A percentile compares a stretch with the other conserved stretches of the same genome.
Conservation (phyloP, 2,113 vertebrate species). For the Thalassoma bifasciatum region DNA sequence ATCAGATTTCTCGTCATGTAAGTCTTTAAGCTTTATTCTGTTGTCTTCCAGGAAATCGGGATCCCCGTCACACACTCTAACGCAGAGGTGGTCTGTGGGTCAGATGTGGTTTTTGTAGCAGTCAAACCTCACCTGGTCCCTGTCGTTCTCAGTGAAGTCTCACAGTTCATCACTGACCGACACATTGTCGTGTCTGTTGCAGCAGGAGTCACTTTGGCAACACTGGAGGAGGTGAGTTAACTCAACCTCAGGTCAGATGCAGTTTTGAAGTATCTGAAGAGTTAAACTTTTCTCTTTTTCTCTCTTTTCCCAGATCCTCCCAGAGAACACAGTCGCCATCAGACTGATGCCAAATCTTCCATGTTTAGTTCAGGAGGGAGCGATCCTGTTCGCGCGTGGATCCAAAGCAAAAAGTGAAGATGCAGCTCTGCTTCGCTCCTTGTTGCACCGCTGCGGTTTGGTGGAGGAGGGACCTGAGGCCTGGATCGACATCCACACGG, state of each 20-base stretch:
- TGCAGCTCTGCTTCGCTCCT: constrained; percentile 75
- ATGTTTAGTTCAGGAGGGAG: constrained; percentile 91
- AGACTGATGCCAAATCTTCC: constrained; percentile 94
- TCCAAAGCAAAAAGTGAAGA: constrained; percentile 68
- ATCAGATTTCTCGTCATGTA: neutral
- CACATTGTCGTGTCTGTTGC: constrained; percentile 91
- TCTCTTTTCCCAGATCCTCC: constrained; percentile 83
- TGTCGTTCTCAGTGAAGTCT: constrained; percentile 83
- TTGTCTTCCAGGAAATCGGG: constrained; percentile 83
- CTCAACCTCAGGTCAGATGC: fast-evolving
- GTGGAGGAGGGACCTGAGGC: constrained; percentile 93
- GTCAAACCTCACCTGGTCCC: constrained; percentile 92
- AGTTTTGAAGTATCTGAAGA: neutral
- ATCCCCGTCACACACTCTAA: constrained; percentile 89
- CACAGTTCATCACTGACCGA: constrained; percentile 77
- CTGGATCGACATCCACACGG: constrained; percentile 92
- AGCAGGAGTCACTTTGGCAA: constrained; percentile 88
- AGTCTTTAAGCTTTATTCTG: neutral
- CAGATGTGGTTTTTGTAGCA: constrained; percentile 88
- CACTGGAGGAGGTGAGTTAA: constrained; percentile 86
- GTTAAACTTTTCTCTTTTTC: neutral
- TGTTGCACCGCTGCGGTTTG: constrained; percentile 88
- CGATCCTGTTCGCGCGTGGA: constrained; percentile 87
- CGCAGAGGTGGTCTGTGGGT: constrained; percentile 83
- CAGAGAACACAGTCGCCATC: constrained; percentile 78